Conservation (phyloP, 2,888 invertebrate species). For the Nasonia oneida region DNA sequence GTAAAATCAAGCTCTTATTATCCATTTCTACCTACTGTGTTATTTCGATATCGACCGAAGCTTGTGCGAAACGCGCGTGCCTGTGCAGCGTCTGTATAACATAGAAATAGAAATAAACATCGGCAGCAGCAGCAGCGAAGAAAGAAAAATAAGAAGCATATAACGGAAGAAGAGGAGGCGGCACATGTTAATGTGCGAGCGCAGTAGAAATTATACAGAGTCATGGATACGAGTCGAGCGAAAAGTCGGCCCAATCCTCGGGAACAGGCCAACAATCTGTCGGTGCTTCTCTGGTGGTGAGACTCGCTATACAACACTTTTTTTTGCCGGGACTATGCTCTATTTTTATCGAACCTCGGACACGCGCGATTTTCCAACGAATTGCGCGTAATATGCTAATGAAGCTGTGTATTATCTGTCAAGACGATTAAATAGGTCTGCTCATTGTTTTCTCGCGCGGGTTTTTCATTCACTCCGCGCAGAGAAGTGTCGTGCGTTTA, state of each 20-base stretch:
- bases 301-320: constrained; percentile 37
- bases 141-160: not conserved
- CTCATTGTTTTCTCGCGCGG: not conserved
- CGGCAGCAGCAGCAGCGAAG: too few species aligned
- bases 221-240: constrained; percentile 76
- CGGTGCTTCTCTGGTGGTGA: constrained; percentile 84
- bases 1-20: too few species aligned
- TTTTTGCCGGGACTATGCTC: not conserved
- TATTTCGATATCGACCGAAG: too few species aligned
- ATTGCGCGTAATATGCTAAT: not conserved
- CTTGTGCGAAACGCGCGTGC: too few species aligned
- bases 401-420: not conserved
- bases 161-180: not conserved
- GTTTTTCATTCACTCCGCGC: not conserved
- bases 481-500: not conserved
- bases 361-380: too few species aligned
- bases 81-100: too few species aligned
- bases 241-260: constrained; percentile 81
- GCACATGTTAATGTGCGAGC: not conserved
- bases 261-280: constrained; percentile 82
- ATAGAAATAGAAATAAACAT: too few species aligned
- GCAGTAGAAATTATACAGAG: not conserved
- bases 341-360: not conserved
- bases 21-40: too few species aligned
- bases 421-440: not conserved